Evolutionary conservation across 1,140 invertebrate species (phyloP).

Genomic region (Thaumatotibia leucotreta): DNA sequence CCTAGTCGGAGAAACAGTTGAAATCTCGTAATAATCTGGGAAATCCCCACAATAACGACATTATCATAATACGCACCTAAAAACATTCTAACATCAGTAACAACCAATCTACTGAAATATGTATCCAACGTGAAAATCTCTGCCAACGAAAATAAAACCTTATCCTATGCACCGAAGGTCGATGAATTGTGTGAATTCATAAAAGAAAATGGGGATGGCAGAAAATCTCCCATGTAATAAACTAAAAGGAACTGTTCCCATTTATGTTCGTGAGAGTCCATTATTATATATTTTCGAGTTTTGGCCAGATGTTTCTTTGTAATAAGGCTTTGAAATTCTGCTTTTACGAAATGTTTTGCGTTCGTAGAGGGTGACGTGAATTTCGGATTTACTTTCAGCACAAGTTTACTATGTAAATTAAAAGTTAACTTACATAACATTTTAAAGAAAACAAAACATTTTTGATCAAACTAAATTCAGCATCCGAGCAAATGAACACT

Average conservation of each 20-base stretch:
- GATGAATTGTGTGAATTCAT: background rate
- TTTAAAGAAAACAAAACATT: no score
- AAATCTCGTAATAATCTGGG: background rate
- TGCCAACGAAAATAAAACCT: background rate
- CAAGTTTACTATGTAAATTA: no score
- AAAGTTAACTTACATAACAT: no score
- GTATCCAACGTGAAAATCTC: background rate
- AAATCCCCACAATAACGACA: background rate
- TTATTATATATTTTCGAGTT: constrained; percentile 4
- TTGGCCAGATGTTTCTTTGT: background rate
- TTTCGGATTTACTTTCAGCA: no score
- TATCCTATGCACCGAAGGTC: background rate
- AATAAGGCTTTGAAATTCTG: background rate
- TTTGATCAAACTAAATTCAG: no score
- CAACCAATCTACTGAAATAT: background rate
- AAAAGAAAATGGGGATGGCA: background rate
- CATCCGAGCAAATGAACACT: no score
- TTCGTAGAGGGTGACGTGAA: no score
- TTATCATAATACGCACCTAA: background rate
- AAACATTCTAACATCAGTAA: background rate
- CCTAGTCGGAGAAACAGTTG: no score
- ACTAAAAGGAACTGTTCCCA: background rate
- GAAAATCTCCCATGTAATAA: background rate
- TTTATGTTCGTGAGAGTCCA: background rate
- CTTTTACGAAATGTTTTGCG: no score